These are phyloP conservation scores for Mixornis gularis DNA, from an alignment of 2,113 vertebrate species.

Conservation along the genomic window DNA sequence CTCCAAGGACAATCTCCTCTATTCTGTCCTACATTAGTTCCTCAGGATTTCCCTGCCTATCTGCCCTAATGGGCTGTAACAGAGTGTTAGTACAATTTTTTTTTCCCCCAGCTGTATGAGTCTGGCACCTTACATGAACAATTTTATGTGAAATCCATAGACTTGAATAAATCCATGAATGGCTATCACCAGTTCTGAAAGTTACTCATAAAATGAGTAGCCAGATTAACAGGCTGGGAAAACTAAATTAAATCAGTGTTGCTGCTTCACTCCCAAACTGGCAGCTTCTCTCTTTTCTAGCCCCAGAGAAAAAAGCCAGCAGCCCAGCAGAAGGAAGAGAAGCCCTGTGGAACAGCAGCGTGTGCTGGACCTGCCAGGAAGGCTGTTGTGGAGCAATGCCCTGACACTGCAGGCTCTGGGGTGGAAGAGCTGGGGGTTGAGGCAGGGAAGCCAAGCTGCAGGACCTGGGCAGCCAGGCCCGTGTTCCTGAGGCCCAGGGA, in stretches of 20 bases:
- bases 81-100: neutral
- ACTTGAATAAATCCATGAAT: neutral
- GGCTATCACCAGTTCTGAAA: neutral
- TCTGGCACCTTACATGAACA: neutral
- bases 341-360: neutral
- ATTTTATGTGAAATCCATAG: neutral
- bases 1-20: neutral
- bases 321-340: neutral
- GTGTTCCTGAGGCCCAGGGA: neutral
- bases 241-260: neutral
- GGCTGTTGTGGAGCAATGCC: neutral
- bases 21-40: neutral
- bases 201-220: neutral
- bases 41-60: neutral
- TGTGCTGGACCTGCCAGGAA: neutral
- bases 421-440: neutral
- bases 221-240: neutral
- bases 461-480: neutral
- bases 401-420: neutral
- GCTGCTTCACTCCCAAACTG: neutral
- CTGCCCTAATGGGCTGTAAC: neutral
- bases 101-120: neutral
- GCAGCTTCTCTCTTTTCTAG: neutral
- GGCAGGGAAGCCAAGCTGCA: neutral
- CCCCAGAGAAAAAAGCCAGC: neutral